Conservation (phyloP, 2,888 invertebrate genomes). For the Andrena trimmerana region DNA sequence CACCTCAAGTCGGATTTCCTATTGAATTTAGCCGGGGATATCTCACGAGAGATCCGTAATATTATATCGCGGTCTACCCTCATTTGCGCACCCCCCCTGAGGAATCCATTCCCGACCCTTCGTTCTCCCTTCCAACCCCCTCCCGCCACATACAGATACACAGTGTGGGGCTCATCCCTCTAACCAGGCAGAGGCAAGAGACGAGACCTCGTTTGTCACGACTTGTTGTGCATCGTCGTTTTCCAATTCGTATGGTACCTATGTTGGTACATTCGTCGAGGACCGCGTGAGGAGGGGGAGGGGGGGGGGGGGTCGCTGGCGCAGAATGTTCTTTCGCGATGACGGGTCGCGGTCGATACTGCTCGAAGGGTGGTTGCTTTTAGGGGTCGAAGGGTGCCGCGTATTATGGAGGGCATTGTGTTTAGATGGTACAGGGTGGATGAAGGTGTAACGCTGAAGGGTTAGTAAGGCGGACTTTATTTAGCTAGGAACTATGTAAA, state of each 20-base stretch:
- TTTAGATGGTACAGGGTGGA: too few relatives aligned
- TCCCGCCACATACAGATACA: not conserved
- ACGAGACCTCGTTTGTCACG: slow-evolving; percentile 59
- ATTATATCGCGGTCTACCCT: slow-evolving; percentile 54
- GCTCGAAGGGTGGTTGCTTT: too few relatives aligned
- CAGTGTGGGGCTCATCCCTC: too few relatives aligned
- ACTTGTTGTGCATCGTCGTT: slow-evolving; percentile 55
- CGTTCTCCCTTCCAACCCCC: not conserved
- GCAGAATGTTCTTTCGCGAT: not conserved
- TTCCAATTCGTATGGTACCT: slow-evolving; percentile 54
- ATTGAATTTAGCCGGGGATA: slow-evolving; percentile 52
- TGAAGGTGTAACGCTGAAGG: too few relatives aligned
- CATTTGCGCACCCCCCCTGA: slow-evolving; percentile 47
- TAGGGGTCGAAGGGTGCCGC: too few relatives aligned
- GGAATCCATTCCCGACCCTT: slow-evolving; percentile 52
- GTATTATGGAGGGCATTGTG: too few relatives aligned
- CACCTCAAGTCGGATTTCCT: slow-evolving; percentile 41
- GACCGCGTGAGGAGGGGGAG: too few relatives aligned
- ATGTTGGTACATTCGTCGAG: slow-evolving; percentile 2
- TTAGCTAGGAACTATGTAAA: too few relatives aligned
- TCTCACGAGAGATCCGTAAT: slow-evolving; percentile 46
- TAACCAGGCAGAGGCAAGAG: not conserved
- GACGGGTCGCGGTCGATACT: not conserved
- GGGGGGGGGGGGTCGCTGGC: too few relatives aligned
- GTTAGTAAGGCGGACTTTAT: too few relatives aligned